Evolutionary conservation across 2,797 vertebrate genomes (phyloP).

Genomic region (Melanotaenia parkinsoni): DNA sequence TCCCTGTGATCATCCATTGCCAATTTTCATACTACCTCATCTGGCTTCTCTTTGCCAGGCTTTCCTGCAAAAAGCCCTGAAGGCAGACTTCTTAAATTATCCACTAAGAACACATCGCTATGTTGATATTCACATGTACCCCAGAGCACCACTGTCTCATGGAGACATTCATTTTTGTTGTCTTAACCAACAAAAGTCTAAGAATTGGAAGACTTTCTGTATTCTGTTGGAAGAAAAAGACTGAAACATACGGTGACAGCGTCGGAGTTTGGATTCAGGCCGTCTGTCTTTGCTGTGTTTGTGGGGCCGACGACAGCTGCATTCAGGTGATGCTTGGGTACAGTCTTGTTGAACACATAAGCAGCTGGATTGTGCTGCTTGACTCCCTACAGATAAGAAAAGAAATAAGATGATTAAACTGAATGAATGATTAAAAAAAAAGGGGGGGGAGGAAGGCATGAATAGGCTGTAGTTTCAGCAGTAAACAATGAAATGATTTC

Average conservation of each 20-base stretch:
- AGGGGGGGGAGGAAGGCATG: too few relatives aligned
- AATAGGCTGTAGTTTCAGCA: too few relatives aligned
- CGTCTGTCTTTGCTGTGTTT: slow-evolving; percentile 80
- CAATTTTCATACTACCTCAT: neutral
- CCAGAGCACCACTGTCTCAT: neutral
- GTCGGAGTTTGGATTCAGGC: slow-evolving; percentile 81
- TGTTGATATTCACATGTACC: neutral
- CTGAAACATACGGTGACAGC: slow-evolving; percentile 60
- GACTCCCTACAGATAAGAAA: slow-evolving; percentile 80
- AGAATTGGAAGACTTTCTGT: neutral
- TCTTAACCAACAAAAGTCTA: neutral
- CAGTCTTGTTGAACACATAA: slow-evolving; percentile 94
- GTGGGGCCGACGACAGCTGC: slow-evolving; percentile 56
- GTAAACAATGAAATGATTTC: neutral
- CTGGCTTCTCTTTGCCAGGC: neutral
- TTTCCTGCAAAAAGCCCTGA: neutral
- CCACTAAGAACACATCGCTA: neutral
- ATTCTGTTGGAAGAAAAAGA: neutral
- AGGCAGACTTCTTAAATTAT: too few relatives aligned
- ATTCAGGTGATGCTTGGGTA: slow-evolving; percentile 87
- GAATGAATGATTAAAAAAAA: neutral
- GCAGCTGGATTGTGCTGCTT: slow-evolving; percentile 89
- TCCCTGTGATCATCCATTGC: neutral
- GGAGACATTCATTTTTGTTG: too few relatives aligned
- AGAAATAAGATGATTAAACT: too few relatives aligned